Evolutionary conservation across 2,797 vertebrate genomes (phyloP).

Genomic region (Eidolon dupreanum): DNA sequence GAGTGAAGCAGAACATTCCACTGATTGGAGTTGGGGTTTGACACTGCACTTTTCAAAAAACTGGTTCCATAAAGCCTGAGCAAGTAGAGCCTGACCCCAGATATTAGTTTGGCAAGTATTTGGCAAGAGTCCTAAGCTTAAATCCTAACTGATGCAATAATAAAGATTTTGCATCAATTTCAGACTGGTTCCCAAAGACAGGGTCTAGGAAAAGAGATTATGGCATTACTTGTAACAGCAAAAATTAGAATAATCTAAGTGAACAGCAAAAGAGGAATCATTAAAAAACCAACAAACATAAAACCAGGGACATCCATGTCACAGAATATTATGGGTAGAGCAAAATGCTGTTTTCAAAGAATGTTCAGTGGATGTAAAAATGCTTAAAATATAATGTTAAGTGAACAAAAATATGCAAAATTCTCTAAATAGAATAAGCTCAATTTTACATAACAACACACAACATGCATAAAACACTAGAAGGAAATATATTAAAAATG

Average conservation of each 20-base stretch:
- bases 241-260: not conserved
- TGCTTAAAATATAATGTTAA: not conserved
- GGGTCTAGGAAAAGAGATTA: not conserved
- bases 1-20: not conserved
- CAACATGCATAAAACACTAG: not conserved
- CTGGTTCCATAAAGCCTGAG: not conserved
- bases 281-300: not conserved
- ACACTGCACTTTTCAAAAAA: not conserved
- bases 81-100: not conserved
- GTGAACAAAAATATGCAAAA: not conserved
- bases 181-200: not conserved
- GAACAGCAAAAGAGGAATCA: not conserved
- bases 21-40: not conserved
- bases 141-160: not conserved
- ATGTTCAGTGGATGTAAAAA: not conserved
- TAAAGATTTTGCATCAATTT: not conserved
- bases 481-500: not conserved
- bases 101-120: not conserved
- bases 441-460: not conserved
- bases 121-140: not conserved
- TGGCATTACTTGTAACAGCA: not conserved
- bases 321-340: not conserved
- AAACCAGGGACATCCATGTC: not conserved
- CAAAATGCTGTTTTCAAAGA: not conserved
- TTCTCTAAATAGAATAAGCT: not conserved